phyloP scores from a whole-genome alignment of 2,113 vertebrate species.

The Alosa alosa region DNA sequence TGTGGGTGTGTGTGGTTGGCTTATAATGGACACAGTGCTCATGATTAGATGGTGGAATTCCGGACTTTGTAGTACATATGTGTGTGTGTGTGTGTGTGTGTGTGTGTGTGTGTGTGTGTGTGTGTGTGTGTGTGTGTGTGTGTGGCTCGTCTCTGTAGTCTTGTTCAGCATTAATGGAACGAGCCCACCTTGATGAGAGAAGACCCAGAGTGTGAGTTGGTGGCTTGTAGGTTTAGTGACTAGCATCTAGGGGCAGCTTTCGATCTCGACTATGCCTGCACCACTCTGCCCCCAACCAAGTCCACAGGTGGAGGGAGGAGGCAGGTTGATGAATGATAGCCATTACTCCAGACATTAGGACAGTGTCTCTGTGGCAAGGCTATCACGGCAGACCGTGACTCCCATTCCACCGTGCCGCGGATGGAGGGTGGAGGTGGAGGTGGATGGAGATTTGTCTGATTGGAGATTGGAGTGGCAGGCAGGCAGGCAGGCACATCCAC shows the following conservation, averaged over 20 bases:
- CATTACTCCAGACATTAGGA: constrained; percentile 54
- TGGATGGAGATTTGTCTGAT: too few species aligned
- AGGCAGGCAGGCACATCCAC: not conserved
- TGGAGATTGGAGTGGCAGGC: too few species aligned
- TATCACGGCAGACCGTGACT: not conserved
- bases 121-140: not conserved
- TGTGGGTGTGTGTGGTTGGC: not conserved
- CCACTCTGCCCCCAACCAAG: constrained; percentile 20
- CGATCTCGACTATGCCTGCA: constrained; percentile 30
- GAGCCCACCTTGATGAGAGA: too few species aligned
- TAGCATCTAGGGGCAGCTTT: not conserved
- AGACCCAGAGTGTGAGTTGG: not conserved
- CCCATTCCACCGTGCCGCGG: not conserved
- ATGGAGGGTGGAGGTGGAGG: too few species aligned
- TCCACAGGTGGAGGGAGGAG: constrained; percentile 17
- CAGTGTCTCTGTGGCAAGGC: constrained; percentile 14
- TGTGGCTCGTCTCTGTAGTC: not conserved
- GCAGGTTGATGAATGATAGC: constrained; percentile 54
- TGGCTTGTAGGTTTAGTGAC: not conserved
- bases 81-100: not conserved
- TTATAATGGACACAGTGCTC: not conserved
- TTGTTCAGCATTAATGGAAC: not conserved
- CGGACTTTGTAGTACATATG: not conserved
- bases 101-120: not conserved
- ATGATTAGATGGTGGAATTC: not conserved